Evolutionary conservation across 2,113 vertebrate genomes (phyloP).

Genomic region (Dermatemys mawii): DNA sequence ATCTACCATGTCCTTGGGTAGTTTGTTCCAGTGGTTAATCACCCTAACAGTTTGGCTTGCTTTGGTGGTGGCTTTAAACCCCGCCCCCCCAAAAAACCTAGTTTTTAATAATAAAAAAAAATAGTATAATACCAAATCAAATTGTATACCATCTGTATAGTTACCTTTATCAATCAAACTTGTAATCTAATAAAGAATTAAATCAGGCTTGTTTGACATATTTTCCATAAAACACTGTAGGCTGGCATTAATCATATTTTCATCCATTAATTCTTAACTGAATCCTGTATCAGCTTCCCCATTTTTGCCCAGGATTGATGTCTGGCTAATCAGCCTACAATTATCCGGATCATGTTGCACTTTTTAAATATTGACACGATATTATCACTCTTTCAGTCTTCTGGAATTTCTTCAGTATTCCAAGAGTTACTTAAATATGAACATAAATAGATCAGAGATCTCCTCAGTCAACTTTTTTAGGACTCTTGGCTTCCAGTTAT

Average conservation of each 20-base stretch:
- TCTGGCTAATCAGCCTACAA: background rate
- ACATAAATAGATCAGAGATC: background rate
- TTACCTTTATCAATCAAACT: background rate
- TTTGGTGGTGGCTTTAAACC: background rate
- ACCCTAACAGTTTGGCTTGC: background rate
- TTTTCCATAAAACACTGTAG: background rate
- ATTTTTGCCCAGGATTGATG: background rate
- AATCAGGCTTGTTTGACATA: background rate
- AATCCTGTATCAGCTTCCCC: background rate
- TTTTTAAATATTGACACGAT: background rate
- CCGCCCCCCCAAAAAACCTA: too few relatives aligned
- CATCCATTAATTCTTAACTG: background rate
- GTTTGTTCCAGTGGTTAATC: background rate
- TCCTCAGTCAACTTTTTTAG: background rate
- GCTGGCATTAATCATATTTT: background rate
- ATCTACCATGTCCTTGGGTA: background rate
- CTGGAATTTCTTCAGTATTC: background rate
- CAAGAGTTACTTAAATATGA: background rate
- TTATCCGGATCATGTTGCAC: background rate
- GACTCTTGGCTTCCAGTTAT: background rate
- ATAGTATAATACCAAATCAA: background rate
- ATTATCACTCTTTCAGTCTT: background rate
- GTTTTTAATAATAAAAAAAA: background rate
- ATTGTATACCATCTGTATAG: background rate
- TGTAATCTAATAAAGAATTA: background rate